These are phyloP conservation scores for Hemicentrotus pulcherrimus DNA, from an alignment of 35 echinoderm and acorn worm genomes.

Conservation along the genomic window DNA sequence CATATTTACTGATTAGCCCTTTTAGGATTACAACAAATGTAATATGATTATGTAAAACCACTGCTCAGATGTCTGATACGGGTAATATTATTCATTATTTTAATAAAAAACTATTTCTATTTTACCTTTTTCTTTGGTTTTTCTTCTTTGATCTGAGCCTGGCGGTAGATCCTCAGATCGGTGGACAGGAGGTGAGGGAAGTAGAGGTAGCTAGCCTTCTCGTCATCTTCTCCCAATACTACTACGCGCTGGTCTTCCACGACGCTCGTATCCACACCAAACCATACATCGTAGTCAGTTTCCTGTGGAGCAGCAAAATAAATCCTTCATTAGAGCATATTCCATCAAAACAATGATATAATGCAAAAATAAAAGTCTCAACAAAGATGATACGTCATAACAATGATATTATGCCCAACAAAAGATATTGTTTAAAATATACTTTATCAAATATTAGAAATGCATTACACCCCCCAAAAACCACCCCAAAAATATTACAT, in stretches of 20 bases:
- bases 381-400: too few species aligned
- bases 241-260: constrained; percentile 59
- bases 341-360: background rate
- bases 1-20: too few species aligned
- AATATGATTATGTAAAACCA: too few species aligned
- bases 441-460: too few species aligned
- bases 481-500: too few species aligned
- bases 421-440: too few species aligned
- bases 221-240: constrained; percentile 61
- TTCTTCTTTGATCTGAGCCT: constrained; percentile 50
- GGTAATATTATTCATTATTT: too few species aligned
- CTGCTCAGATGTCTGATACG: too few species aligned
- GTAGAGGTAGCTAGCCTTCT: constrained; percentile 64
- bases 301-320: constrained; percentile 58
- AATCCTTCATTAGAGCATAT: background rate
- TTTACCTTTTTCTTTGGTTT: constrained; percentile 57
- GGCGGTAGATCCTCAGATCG: constrained; percentile 75
- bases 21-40: too few species aligned
- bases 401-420: too few species aligned
- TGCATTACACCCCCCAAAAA: too few species aligned
- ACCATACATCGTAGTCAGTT: constrained; percentile 51
- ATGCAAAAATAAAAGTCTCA: background rate
- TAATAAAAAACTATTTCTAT: too few species aligned
- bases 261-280: constrained; percentile 44
- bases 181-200: constrained; percentile 78